These are phyloP conservation scores for Eugnorisma glareosa DNA, from an alignment of 2,888 invertebrate genomes.

Conservation along the genomic window DNA sequence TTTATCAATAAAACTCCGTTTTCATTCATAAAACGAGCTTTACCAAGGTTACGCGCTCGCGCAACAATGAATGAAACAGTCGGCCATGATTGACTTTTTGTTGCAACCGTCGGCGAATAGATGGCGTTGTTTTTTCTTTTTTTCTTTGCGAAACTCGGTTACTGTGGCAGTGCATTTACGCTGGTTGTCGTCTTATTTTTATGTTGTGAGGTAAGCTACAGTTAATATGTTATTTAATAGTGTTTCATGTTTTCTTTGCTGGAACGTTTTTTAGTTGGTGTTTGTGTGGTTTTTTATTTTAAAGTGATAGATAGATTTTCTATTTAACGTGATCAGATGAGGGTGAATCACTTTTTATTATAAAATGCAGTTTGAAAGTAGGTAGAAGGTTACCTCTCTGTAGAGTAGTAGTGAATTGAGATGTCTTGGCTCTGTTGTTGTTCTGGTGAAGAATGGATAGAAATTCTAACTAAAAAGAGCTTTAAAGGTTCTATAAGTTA, in stretches of 20 bases:
- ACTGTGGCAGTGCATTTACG: conserved; percentile 43
- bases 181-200: conserved; percentile 44
- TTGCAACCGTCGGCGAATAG: conserved; percentile 69
- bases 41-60: conserved; percentile 78
- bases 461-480: not conserved
- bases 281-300: conserved; percentile 1
- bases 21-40: conserved; percentile 49
- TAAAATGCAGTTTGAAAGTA: not conserved
- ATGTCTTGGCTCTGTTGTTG: not conserved
- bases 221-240: conserved; percentile 41
- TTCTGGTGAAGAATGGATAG: too few relatives aligned
- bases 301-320: not conserved
- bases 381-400: too few relatives aligned
- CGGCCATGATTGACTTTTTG: conserved; percentile 70
- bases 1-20: conserved; percentile 44
- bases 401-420: not conserved
- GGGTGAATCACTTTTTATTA: not conserved
- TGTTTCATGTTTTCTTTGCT: conserved; percentile 55
- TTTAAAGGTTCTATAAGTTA: too few relatives aligned
- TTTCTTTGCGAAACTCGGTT: conserved; percentile 56
- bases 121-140: conserved; percentile 77
- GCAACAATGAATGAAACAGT: conserved; percentile 38
- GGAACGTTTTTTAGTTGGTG: conserved; percentile 5
- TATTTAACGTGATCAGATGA: not conserved
- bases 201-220: conserved; percentile 48